Conservation (phyloP, 2,797 vertebrate genomes). For the Chaetodon trifasciatus region DNA sequence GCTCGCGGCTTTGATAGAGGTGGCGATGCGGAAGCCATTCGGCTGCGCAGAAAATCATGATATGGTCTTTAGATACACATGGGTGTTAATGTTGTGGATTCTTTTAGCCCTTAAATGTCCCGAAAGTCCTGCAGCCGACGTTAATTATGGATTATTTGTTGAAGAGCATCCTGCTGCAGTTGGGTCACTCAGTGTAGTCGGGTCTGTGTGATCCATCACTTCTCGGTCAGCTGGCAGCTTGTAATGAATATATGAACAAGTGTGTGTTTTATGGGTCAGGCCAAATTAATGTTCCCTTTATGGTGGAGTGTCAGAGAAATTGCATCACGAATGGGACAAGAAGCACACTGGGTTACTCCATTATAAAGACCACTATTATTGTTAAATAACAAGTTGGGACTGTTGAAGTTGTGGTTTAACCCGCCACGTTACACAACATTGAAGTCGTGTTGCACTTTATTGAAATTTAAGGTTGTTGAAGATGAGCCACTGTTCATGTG, state of each 20-base stretch:
- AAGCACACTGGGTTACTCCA: constrained; percentile 8
- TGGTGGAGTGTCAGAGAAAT: not conserved
- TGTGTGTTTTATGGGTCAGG: not conserved
- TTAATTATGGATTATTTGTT: constrained; percentile 52
- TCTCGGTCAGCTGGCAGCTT: constrained; percentile 23
- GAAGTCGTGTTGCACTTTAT: not conserved
- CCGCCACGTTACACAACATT: constrained; percentile 1
- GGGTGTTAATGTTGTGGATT: fast-evolving
- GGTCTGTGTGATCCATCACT: constrained; percentile 49
- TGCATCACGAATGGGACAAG: constrained; percentile 1
- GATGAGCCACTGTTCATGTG: constrained; percentile 55
- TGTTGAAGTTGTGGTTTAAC: constrained; percentile 32
- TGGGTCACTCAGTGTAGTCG: constrained; percentile 36
- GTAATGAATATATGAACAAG: not conserved
- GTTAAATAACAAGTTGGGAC: constrained; percentile 23
- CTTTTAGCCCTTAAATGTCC: not conserved
- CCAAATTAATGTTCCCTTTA: not conserved
- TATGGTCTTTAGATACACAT: not conserved
- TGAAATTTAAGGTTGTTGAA: not conserved
- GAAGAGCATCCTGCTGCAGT: constrained; percentile 64
- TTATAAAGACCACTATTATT: not conserved
- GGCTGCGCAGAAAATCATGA: not conserved
- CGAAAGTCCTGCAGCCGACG: not conserved
- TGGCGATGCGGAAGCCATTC: constrained; percentile 73
- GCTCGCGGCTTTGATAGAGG: constrained; percentile 63